Conservation (phyloP, 2,797 vertebrate species). For the Ctenopoma kingsleyae region DNA sequence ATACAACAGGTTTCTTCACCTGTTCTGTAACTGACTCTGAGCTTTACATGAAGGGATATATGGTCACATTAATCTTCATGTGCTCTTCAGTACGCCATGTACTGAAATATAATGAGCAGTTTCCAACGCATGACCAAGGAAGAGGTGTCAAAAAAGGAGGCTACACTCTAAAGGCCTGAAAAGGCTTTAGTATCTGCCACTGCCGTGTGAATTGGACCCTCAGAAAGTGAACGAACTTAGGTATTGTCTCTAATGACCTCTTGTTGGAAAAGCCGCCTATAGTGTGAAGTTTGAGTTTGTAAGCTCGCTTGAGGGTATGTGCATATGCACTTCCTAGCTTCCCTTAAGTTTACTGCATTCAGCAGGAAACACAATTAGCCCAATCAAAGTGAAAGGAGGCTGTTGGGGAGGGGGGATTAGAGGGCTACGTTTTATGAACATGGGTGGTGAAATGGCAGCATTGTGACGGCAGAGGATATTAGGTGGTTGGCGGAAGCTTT, state of each 20-base stretch:
- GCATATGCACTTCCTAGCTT: conserved; percentile 72
- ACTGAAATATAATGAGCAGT: conserved; percentile 36
- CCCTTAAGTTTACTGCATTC: conserved; percentile 79
- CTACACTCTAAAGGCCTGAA: conserved; percentile 53
- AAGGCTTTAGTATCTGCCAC: conserved; percentile 75
- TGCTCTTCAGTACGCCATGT: neutral
- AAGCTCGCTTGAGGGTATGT: conserved; percentile 64
- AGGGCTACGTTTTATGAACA: conserved; percentile 75
- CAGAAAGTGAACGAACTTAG: conserved; percentile 73
- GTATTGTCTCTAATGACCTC: conserved; percentile 81
- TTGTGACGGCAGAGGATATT: conserved; percentile 81
- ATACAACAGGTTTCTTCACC: conserved; percentile 11
- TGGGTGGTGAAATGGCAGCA: conserved; percentile 78
- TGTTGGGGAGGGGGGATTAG: conserved; percentile 8
- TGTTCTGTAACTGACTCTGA: conserved; percentile 9
- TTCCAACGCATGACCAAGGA: conserved; percentile 36
- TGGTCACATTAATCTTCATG: conserved; percentile 26
- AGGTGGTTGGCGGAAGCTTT: conserved; percentile 77
- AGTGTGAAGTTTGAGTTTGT: conserved; percentile 75
- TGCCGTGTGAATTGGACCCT: conserved; percentile 77
- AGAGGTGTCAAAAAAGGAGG: conserved; percentile 57
- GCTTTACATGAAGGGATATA: neutral
- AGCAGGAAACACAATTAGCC: conserved; percentile 85
- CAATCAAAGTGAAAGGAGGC: conserved; percentile 81
- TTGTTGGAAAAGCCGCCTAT: conserved; percentile 73